phyloP scores from a whole-genome alignment of 2,888 invertebrate species.

The Mesorhabditis spiculigera region DNA sequence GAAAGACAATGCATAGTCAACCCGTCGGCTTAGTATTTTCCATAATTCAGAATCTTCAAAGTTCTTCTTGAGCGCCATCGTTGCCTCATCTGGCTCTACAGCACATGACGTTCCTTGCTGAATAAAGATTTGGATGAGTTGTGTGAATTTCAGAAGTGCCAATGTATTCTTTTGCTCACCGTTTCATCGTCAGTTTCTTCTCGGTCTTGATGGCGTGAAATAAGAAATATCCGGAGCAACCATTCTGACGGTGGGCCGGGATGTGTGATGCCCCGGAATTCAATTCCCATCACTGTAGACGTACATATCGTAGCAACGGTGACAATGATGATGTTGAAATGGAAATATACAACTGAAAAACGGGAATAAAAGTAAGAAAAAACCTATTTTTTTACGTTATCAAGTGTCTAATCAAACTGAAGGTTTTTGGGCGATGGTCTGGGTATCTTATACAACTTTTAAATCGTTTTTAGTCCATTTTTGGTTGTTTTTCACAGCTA shows the following conservation, averaged over 20 bases:
- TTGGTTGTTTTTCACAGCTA: too few relatives aligned
- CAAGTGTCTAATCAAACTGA: too few relatives aligned
- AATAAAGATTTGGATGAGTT: too few relatives aligned
- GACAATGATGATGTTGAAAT: constrained; percentile 44
- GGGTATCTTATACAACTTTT: too few relatives aligned
- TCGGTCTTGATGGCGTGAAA: constrained; percentile 4
- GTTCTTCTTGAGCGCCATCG: too few relatives aligned
- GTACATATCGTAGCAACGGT: constrained; percentile 45
- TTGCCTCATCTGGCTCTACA: too few relatives aligned
- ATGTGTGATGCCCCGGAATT: constrained; percentile 19
- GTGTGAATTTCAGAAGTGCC: too few relatives aligned
- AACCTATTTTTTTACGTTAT: background rate
- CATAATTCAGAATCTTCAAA: background rate
- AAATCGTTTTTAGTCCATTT: too few relatives aligned
- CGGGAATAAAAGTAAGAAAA: background rate
- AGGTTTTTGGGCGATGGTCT: too few relatives aligned
- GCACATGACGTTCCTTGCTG: too few relatives aligned
- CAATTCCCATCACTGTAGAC: constrained; percentile 41
- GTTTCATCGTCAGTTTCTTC: background rate
- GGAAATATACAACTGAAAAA: constrained; percentile 47
- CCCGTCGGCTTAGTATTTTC: background rate
- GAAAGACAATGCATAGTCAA: background rate
- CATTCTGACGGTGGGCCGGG: constrained; percentile 1
- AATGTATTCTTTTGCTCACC: background rate
- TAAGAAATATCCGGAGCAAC: constrained; percentile 6